phyloP scores from a whole-genome alignment of 2,888 invertebrate species.

The Flexamia atlantica region DNA sequence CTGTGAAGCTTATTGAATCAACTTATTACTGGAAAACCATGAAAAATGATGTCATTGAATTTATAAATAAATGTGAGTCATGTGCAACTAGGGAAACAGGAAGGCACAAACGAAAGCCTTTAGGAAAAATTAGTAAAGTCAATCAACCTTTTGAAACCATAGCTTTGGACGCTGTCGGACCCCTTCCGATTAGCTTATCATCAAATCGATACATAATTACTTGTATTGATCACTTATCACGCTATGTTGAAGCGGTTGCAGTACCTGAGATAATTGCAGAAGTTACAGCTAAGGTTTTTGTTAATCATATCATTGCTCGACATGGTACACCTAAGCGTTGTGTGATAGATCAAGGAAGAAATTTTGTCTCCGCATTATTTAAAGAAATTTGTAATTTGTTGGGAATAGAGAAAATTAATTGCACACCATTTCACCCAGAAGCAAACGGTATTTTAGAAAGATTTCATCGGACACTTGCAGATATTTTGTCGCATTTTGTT shows the following conservation, averaged over 20 bases:
- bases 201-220: slow-evolving; percentile 67
- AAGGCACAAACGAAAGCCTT: too few relatives aligned
- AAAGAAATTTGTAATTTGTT: slow-evolving; percentile 68
- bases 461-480: slow-evolving; percentile 71
- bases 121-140: too few relatives aligned
- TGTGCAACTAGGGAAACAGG: too few relatives aligned
- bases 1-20: too few relatives aligned
- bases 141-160: too few relatives aligned
- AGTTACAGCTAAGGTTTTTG: slow-evolving; percentile 71
- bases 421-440: slow-evolving; percentile 71
- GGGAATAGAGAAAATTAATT: slow-evolving; percentile 47
- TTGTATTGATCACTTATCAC: slow-evolving; percentile 70
- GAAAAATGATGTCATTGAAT: too few relatives aligned
- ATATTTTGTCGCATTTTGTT: slow-evolving; percentile 71
- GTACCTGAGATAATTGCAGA: slow-evolving; percentile 71
- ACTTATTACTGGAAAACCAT: too few relatives aligned
- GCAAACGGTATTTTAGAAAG: slow-evolving; percentile 71
- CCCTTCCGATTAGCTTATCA: neutral
- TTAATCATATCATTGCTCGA: slow-evolving; percentile 70
- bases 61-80: too few relatives aligned
- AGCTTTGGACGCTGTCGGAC: too few relatives aligned
- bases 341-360: neutral
- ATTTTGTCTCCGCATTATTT: slow-evolving; percentile 68
- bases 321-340: slow-evolving; percentile 69
- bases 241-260: slow-evolving; percentile 70